Evolutionary conservation across 2,888 invertebrate species (phyloP).

Genomic region (Phortica okadai): DNA sequence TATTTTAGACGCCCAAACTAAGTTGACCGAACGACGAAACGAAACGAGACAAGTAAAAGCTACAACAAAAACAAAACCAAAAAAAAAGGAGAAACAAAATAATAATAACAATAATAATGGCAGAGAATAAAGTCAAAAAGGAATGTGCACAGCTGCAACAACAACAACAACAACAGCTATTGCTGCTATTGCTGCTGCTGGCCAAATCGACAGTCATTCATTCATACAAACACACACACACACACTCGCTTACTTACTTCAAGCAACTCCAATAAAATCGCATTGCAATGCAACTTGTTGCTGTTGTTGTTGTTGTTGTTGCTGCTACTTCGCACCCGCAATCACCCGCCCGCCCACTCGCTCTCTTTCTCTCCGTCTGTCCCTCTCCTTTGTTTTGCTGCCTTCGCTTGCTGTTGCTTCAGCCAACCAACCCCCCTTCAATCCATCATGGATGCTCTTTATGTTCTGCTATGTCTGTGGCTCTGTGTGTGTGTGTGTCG

Average conservation of each 20-base stretch:
- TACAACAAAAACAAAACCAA: conserved; percentile 45
- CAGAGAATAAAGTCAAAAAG: conserved; percentile 41
- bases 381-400: not conserved
- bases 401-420: too few relatives aligned
- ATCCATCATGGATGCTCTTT: not conserved
- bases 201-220: conserved; percentile 62
- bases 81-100: conserved; percentile 51
- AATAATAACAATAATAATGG: conserved; percentile 39
- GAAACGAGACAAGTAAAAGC: conserved; percentile 36
- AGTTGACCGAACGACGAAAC: not conserved
- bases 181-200: conserved; percentile 46
- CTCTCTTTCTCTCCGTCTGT: not conserved
- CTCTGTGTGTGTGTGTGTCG: not conserved
- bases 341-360: conserved; percentile 4
- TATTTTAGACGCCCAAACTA: conserved; percentile 34
- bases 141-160: conserved; percentile 61
- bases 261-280: not conserved
- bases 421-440: not conserved
- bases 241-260: conserved; percentile 29
- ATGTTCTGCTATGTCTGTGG: not conserved
- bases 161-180: conserved; percentile 39
- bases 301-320: not conserved
- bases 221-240: conserved; percentile 47
- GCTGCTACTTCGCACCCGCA: not conserved
- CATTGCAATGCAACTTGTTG: not conserved